Percentiles rank a stretch among this genome's conserved stretches.
Evolutionary conservation across 2,113 vertebrate genomes (phyloP).

Genomic region (Cnemophilus loriae): DNA sequence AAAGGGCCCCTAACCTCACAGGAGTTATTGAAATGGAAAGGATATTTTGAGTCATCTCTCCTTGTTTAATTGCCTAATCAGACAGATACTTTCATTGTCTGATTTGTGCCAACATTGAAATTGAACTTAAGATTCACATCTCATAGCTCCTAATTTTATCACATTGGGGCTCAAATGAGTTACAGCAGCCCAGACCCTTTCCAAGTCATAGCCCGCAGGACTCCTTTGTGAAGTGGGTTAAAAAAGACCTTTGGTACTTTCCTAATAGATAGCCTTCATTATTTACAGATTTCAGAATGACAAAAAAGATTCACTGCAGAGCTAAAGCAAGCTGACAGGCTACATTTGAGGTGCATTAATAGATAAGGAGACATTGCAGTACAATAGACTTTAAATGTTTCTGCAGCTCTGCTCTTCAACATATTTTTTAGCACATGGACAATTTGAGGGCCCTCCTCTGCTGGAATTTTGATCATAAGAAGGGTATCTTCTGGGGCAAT

Average conservation of each 20-base stretch:
- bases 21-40: slow-evolving; percentile 6
- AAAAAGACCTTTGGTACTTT: slow-evolving; percentile 34
- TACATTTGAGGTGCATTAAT: neutral
- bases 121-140: neutral
- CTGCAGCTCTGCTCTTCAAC: neutral
- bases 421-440: neutral
- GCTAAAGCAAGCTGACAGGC: neutral
- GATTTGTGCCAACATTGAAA: neutral
- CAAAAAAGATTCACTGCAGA: slow-evolving; percentile 19
- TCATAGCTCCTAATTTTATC: slow-evolving; percentile 11
- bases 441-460: neutral
- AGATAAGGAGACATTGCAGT: neutral
- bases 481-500: neutral
- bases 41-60: slow-evolving; percentile 3
- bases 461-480: neutral
- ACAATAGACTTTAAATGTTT: slow-evolving; percentile 11
- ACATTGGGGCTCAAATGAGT: neutral
- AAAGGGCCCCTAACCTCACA: slow-evolving; percentile 23
- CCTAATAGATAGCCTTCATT: slow-evolving; percentile 25
- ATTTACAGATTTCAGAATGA: slow-evolving; percentile 38
- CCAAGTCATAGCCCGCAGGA: neutral
- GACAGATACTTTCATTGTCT: slow-evolving; percentile 5
- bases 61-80: slow-evolving; percentile 39
- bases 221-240: slow-evolving; percentile 25
- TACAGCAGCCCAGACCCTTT: neutral